A percentile compares a stretch with the other conserved stretches of the same genome.
Conservation (phyloP, 2,888 invertebrate species). For the Himalopsyche anomala region DNA sequence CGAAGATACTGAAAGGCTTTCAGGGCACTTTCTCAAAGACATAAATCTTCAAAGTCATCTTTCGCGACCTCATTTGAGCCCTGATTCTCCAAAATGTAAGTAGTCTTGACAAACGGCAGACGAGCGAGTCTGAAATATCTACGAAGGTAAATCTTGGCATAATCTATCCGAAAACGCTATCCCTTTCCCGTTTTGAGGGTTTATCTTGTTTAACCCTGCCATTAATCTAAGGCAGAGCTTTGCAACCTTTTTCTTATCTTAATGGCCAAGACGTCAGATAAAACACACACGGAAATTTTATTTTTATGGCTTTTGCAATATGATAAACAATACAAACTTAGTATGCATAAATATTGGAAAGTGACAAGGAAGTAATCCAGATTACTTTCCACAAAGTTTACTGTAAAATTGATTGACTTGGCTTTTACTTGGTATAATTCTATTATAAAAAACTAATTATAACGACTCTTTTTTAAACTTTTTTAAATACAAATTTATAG, state of each 20-base stretch:
- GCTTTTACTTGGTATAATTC: too few relatives aligned
- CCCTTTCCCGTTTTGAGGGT: background rate
- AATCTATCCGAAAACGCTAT: background rate
- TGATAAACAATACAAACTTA: too few relatives aligned
- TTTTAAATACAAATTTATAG: too few relatives aligned
- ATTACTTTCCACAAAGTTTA: too few relatives aligned
- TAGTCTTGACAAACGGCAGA: conserved; percentile 13
- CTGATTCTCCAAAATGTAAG: background rate
- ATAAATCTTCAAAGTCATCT: background rate
- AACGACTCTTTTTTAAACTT: too few relatives aligned
- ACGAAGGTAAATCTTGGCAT: conserved; percentile 5
- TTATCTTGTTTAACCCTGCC: background rate
- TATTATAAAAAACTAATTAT: too few relatives aligned
- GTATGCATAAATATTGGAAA: too few relatives aligned
- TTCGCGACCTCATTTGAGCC: background rate
- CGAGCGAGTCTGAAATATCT: background rate
- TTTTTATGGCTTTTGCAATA: too few relatives aligned
- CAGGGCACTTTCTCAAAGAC: background rate
- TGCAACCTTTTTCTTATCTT: background rate
- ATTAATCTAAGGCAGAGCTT: background rate
- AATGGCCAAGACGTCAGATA: too few relatives aligned
- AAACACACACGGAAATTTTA: too few relatives aligned
- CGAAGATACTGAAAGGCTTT: background rate
- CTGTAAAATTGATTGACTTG: too few relatives aligned
- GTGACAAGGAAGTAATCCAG: too few relatives aligned